Conservation (phyloP, 2,888 invertebrate species). For the Metacarcinus magister region DNA sequence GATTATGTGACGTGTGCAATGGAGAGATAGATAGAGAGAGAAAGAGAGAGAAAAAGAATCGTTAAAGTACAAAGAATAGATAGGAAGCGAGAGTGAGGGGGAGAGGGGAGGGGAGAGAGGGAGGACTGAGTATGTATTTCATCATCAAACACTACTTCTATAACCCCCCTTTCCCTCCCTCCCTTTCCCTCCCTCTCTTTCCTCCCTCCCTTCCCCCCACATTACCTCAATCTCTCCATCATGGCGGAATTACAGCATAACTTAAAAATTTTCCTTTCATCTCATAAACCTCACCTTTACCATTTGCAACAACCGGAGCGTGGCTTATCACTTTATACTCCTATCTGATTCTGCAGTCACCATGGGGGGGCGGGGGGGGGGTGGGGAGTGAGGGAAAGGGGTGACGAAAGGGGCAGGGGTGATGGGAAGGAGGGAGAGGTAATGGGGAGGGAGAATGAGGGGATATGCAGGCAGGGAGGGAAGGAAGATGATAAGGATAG, state of each 20-base stretch:
- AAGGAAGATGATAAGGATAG: neutral
- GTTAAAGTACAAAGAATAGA: too few species aligned
- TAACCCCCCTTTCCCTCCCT: neutral
- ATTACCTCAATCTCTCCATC: neutral
- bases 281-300: neutral
- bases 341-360: neutral
- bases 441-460: neutral
- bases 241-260: neutral
- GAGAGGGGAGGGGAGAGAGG: neutral
- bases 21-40: neutral
- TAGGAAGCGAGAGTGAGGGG: neutral
- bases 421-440: neutral
- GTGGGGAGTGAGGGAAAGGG: neutral
- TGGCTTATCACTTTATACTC: neutral
- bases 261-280: constrained; percentile 5
- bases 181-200: neutral
- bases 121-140: neutral
- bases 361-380: neutral
- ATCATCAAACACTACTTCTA: neutral
- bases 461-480: neutral
- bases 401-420: neutral
- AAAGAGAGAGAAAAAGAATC: too few species aligned
- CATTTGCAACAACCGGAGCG: neutral
- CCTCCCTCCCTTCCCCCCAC: neutral
- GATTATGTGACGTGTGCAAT: too few species aligned